phyloP scores from a whole-genome alignment of 2,888 invertebrate species.

The Neoitamus cyanurus region DNA sequence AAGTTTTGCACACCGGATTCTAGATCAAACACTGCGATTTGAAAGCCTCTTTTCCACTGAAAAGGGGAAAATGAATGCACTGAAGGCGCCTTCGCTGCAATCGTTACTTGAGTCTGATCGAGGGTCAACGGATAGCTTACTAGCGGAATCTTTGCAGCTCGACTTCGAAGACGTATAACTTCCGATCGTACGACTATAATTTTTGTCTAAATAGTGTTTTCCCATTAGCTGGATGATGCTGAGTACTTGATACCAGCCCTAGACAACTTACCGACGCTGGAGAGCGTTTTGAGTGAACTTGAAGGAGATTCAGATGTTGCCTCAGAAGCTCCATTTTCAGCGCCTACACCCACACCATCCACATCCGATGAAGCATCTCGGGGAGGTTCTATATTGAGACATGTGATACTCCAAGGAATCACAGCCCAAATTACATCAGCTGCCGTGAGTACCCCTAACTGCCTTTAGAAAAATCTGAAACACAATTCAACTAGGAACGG shows the following conservation, averaged over 20 bases:
- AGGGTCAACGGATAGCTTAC: conserved; percentile 76
- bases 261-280: conserved; percentile 79
- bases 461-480: neutral
- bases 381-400: conserved; percentile 77
- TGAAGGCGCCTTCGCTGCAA: conserved; percentile 67
- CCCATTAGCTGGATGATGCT: conserved; percentile 78
- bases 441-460: conserved; percentile 70
- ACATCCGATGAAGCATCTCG: conserved; percentile 61
- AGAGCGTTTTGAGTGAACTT: conserved; percentile 83
- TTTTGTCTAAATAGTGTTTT: neutral
- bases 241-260: conserved; percentile 85
- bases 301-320: conserved; percentile 74
- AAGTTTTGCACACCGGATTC: neutral
- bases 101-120: conserved; percentile 72
- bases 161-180: conserved; percentile 75
- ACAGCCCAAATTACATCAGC: conserved; percentile 90
- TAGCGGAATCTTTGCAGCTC: conserved; percentile 70
- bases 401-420: conserved; percentile 86
- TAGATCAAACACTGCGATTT: neutral
- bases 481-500: conserved; percentile 73
- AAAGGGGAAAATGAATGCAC: conserved; percentile 59
- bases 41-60: neutral
- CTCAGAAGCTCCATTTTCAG: conserved; percentile 59
- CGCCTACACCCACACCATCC: conserved; percentile 66
- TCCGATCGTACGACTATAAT: neutral